Evolutionary conservation across 1,140 invertebrate genomes (phyloP).

Genomic region (Drosophila malerkotliana): DNA sequence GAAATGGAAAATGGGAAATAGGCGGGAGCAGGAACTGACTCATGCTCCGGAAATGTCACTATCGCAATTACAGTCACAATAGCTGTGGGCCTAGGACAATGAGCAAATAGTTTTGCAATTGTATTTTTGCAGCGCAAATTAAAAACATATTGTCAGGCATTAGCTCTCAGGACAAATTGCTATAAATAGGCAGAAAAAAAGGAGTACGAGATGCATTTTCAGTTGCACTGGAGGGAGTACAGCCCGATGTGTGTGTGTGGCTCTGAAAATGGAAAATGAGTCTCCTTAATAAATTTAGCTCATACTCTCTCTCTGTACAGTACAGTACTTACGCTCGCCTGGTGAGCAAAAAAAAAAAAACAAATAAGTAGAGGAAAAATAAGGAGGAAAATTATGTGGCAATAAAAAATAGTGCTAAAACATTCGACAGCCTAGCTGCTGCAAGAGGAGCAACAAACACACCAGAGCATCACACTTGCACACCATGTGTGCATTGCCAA

Average conservation of each 20-base stretch:
- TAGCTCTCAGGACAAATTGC: slow-evolving; percentile 47
- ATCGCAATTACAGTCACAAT: slow-evolving; percentile 14
- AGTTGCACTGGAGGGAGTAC: slow-evolving; percentile 50
- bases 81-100: slow-evolving; percentile 28
- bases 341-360: slow-evolving; percentile 7
- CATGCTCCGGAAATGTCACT: slow-evolving; percentile 48
- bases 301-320: slow-evolving; percentile 47
- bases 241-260: slow-evolving; percentile 19
- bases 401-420: slow-evolving; percentile 83
- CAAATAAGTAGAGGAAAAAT: slow-evolving; percentile 1
- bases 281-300: slow-evolving; percentile 78
- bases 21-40: slow-evolving; percentile 20
- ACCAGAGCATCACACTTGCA: slow-evolving; percentile 64
- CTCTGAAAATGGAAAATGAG: slow-evolving; percentile 69
- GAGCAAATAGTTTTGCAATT: slow-evolving; percentile 60
- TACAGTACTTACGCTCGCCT: slow-evolving; percentile 53
- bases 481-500: slow-evolving; percentile 76
- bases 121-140: slow-evolving; percentile 68
- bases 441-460: slow-evolving; percentile 23
- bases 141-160: slow-evolving; percentile 77
- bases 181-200: slow-evolving; percentile 63
- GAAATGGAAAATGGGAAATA: slow-evolving; percentile 3
- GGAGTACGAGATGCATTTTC: slow-evolving; percentile 53
- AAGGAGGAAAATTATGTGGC: slow-evolving; percentile 62
- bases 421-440: slow-evolving; percentile 72